Conservation (phyloP, 1,140 invertebrate species). For the Ooceraea biroi region DNA sequence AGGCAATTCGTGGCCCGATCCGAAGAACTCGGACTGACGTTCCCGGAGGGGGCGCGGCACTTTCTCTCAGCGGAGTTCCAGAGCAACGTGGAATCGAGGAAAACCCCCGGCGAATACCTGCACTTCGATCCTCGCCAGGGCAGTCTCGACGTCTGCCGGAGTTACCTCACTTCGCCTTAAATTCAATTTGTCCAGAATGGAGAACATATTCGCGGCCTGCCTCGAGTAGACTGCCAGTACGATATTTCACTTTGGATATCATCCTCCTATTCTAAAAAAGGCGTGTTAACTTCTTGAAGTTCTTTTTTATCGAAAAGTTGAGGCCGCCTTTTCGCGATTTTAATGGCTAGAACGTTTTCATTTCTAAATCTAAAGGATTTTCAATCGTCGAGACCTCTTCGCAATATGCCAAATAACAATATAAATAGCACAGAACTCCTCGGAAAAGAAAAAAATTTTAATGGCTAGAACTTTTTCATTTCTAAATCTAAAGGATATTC, state of each 20-base stretch:
- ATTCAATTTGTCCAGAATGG: slow-evolving; percentile 49
- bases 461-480: too few relatives aligned
- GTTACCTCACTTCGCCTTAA: slow-evolving; percentile 39
- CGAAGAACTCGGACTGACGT: slow-evolving; percentile 57
- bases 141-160: slow-evolving; percentile 30
- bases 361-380: too few relatives aligned
- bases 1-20: slow-evolving; percentile 57
- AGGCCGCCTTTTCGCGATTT: too few relatives aligned
- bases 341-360: too few relatives aligned
- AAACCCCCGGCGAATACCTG: slow-evolving; percentile 49
- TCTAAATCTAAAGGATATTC: too few relatives aligned
- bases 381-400: too few relatives aligned
- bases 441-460: too few relatives aligned
- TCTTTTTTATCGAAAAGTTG: too few relatives aligned
- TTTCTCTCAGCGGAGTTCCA: slow-evolving; percentile 71
- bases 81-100: slow-evolving; percentile 29
- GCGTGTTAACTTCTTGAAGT: too few relatives aligned
- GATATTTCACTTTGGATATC: slow-evolving; percentile 33
- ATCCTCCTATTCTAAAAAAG: too few relatives aligned
- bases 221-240: background rate
- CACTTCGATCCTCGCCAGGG: slow-evolving; percentile 10
- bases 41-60: slow-evolving; percentile 76
- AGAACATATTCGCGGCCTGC: slow-evolving; percentile 28
- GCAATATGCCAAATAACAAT: too few relatives aligned
- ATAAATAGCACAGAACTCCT: too few relatives aligned